phyloP scores from a whole-genome alignment of 2,797 vertebrate species.

The Eulemur coronatus region DNA sequence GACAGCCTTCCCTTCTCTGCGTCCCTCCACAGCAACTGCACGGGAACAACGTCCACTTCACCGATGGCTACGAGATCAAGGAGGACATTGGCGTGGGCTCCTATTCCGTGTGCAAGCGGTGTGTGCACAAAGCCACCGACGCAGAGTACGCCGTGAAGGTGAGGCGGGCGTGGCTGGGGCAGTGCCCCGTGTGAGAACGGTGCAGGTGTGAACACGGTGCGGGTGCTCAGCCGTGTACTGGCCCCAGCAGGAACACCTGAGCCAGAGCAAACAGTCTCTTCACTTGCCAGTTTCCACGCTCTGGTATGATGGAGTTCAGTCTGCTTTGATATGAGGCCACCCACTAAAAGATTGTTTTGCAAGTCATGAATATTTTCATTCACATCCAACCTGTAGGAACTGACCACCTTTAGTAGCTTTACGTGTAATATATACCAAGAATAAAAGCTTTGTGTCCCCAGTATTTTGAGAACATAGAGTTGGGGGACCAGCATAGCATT shows the following conservation, averaged over 20 bases:
- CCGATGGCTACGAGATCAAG: constrained; percentile 94
- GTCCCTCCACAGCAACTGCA: constrained; percentile 89
- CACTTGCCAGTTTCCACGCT: fast-evolving
- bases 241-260: fast-evolving
- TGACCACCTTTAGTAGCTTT: not conserved
- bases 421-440: fast-evolving
- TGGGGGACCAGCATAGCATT: not conserved
- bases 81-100: constrained; percentile 93
- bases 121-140: constrained; percentile 93
- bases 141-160: constrained; percentile 97
- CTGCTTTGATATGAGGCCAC: not conserved
- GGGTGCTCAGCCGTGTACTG: fast-evolving
- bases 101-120: constrained; percentile 92
- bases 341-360: not conserved
- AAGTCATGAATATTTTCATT: not conserved
- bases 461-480: not conserved
- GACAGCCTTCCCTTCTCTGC: not conserved
- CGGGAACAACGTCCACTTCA: constrained; percentile 92
- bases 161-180: constrained; percentile 36
- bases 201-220: fast-evolving
- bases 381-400: fast-evolving
- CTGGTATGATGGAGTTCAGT: fast-evolving
- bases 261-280: fast-evolving
- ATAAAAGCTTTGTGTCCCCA: not conserved
- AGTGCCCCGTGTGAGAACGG: too few species aligned